These are phyloP conservation scores for Nymphalis urticae DNA, from an alignment of 2,888 invertebrate genomes.

Conservation along the genomic window DNA sequence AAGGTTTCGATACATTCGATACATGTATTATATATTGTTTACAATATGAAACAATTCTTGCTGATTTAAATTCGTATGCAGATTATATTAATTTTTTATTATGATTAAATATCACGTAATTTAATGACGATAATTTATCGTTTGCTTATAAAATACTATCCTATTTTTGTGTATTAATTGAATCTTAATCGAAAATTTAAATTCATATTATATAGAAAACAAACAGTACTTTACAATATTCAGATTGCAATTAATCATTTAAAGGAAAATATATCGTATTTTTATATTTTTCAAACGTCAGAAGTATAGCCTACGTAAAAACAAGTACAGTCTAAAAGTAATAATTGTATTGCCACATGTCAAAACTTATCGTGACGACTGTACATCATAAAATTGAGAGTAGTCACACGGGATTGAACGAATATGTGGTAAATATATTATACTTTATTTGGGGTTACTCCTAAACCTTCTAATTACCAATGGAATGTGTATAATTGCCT, in stretches of 20 bases:
- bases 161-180: not conserved
- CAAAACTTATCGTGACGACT: constrained; percentile 7
- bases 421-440: constrained; percentile 12
- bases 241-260: no score
- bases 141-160: not conserved
- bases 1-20: constrained; percentile 2
- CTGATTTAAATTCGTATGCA: not conserved
- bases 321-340: not conserved
- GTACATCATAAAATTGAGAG: constrained; percentile 15
- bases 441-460: constrained; percentile 28
- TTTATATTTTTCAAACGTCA: no score
- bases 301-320: no score
- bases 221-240: no score
- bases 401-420: constrained; percentile 14
- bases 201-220: no score
- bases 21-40: not conserved
- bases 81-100: no score
- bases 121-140: not conserved
- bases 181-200: not conserved
- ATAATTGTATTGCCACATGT: not conserved
- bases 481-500: constrained; percentile 29
- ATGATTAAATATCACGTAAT: no score
- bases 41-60: no score
- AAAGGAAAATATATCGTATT: no score
- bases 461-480: constrained; percentile 27